phyloP scores from a whole-genome alignment of 2,113 vertebrate species.

The Setophaga coronata region DNA sequence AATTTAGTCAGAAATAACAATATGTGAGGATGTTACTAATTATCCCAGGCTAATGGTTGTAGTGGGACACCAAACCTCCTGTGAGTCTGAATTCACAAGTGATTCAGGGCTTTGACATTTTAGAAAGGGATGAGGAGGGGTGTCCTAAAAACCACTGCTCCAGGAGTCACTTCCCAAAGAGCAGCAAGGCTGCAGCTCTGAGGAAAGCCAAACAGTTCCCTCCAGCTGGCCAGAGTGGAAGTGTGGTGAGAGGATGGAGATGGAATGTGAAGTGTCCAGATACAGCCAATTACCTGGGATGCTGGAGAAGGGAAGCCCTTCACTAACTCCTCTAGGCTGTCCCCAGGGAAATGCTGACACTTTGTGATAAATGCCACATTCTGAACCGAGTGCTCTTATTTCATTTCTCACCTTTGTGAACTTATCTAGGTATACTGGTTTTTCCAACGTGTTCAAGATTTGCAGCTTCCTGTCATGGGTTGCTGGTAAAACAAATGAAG shows the following conservation, averaged over 20 bases:
- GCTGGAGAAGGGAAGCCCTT: background rate
- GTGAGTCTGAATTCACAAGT: background rate
- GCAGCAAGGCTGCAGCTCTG: background rate
- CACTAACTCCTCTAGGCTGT: background rate
- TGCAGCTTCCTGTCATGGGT: constrained; percentile 34
- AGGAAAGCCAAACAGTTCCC: background rate
- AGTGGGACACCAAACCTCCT: background rate
- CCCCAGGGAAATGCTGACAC: background rate
- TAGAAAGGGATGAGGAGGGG: background rate
- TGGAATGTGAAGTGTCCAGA: background rate
- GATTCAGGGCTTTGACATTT: background rate
- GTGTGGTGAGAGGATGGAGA: background rate
- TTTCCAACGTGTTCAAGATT: constrained; percentile 8
- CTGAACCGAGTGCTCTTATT: background rate
- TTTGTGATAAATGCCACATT: background rate
- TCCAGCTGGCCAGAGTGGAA: background rate
- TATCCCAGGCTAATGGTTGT: background rate
- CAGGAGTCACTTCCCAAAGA: background rate
- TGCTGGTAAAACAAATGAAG: constrained; percentile 38
- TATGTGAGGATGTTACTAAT: background rate
- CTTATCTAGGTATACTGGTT: constrained; percentile 46
- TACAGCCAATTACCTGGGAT: background rate
- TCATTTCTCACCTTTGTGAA: constrained; percentile 73
- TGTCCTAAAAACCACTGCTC: background rate
- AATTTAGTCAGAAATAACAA: background rate